Percentiles rank a stretch among this genome's conserved stretches.
Evolutionary conservation across 2,113 vertebrate species (phyloP).

Genomic region (Bostrychus sinensis): DNA sequence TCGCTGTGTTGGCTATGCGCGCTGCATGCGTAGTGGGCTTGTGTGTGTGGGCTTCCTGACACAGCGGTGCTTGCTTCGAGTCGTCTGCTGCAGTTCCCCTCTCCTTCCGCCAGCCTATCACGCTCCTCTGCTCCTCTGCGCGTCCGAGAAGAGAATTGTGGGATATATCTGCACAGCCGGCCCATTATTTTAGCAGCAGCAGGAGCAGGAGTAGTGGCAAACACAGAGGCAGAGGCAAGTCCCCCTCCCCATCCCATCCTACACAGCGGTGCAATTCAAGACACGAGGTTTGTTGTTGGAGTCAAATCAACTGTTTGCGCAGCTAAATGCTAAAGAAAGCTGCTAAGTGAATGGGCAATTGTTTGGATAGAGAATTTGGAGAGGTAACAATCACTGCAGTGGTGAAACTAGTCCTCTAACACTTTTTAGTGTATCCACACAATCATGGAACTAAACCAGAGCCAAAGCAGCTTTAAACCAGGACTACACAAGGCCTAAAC

Average conservation of each 20-base stretch:
- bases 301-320: no score
- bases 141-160: conserved; percentile 61
- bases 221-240: neutral
- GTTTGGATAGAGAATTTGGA: neutral
- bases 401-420: neutral
- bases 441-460: no score
- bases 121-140: conserved; percentile 34
- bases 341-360: neutral
- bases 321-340: no score
- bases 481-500: no score
- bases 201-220: neutral
- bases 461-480: no score
- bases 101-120: conserved; percentile 58
- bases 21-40: conserved; percentile 50
- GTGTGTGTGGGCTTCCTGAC: conserved; percentile 62
- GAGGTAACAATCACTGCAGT: neutral
- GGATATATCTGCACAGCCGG: conserved; percentile 69
- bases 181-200: conserved; percentile 48
- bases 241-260: neutral
- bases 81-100: conserved; percentile 60
- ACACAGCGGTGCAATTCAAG: conserved; percentile 22
- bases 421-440: no score
- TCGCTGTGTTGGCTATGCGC: conserved; percentile 33
- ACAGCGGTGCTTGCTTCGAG: conserved; percentile 58
- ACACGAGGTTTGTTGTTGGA: conserved; percentile 30